Percentiles rank a stretch among this genome's conserved stretches.
These are phyloP conservation scores for Amphiprion clarkii DNA, from an alignment of 2,797 vertebrate species.

Conservation along the genomic window DNA sequence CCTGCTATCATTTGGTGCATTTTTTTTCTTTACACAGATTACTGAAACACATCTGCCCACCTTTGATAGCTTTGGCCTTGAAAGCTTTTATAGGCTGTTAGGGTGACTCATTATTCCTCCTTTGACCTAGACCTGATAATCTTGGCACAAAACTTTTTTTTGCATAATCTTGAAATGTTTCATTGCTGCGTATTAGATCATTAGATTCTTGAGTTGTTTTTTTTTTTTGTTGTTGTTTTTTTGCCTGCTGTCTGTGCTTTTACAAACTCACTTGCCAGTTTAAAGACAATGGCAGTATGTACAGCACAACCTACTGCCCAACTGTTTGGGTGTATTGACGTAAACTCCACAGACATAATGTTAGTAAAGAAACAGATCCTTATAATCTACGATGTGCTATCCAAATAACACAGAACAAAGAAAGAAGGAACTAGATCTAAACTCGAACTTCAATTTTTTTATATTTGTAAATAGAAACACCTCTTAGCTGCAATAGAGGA, in stretches of 20 bases:
- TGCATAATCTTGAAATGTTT: not conserved
- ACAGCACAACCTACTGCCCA: not conserved
- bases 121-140: not conserved
- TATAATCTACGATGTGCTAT: not conserved
- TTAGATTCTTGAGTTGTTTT: not conserved
- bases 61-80: constrained; percentile 31
- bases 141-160: not conserved
- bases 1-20: not conserved
- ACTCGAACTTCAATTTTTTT: not conserved
- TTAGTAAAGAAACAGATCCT: not conserved
- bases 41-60: not conserved
- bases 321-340: not conserved
- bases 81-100: constrained; percentile 8
- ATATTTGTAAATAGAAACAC: not conserved
- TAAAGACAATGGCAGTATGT: not conserved
- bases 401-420: too few relatives aligned
- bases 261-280: not conserved
- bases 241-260: not conserved
- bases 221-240: not conserved
- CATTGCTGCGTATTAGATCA: not conserved
- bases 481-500: not conserved
- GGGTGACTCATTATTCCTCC: not conserved
- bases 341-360: not conserved
- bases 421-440: not conserved
- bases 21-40: not conserved